Evolutionary conservation across 2,888 invertebrate genomes (phyloP), one percentile per base, ranked within the genome.

Genomic region (Tenthredo notha): DNA sequence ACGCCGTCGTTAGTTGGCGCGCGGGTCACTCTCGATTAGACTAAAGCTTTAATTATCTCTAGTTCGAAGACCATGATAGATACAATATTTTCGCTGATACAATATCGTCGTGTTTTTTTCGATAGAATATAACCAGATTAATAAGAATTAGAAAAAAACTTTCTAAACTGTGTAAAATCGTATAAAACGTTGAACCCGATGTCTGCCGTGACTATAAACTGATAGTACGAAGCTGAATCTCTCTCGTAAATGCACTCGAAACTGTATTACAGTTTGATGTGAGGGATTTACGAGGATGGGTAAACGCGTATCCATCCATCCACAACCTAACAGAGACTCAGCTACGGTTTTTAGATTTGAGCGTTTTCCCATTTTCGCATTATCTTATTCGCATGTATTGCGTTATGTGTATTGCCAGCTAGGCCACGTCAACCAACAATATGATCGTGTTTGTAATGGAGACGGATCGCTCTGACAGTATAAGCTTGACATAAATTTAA

Each of bases 401-500:
- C 61, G 70, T 37, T n/a, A 18, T 37, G 37, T 70, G 37, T 37
- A 37, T 29, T 29, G 33, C 70, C 72, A 43, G 12, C 29, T n/a
- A 10, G 43, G 40, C 43, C 21, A 74, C 72, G 72, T 74, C 72
- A 74, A n/a, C 29, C 67, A 67, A 43, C 72, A 74, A 74, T 74
- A 74, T 74, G 72, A 74, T 74, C 72, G 72, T 74, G 72, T 43
- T 74, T 12, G 72, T 74, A 74, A 74, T 74, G 72, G 72, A 74
- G 72, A 74, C n/a, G 40, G 72, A 74, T 74, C 21, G 72, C n/a
- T 43, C 72, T 43, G 18, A 10, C 40, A 43, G 72, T 74, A 74
- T 43, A 74, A 74, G 72, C 25, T 5, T 43, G 72, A 74, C 72
- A 43, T 40, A 43, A 43, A 74, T 74, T 74, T 74, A 43, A 43